phyloP scores from a whole-genome alignment of 2,113 vertebrate species.

The Bos javanicus region DNA sequence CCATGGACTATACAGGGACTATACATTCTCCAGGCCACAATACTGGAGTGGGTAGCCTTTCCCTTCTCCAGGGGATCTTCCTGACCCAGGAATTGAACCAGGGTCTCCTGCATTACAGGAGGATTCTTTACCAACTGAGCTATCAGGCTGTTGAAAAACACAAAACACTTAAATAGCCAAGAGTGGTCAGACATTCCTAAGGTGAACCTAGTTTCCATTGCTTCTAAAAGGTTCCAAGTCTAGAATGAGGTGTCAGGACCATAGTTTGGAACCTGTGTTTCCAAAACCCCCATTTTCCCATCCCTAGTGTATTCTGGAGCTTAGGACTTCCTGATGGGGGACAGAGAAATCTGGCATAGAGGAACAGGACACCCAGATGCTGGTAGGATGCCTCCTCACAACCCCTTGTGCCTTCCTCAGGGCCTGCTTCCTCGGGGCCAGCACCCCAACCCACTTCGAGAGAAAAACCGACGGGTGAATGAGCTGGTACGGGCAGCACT shows the following conservation, averaged over 20 bases:
- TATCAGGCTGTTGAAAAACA: not conserved
- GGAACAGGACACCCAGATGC: not conserved
- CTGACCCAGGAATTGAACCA: not conserved
- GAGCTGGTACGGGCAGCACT: slow-evolving; percentile 82
- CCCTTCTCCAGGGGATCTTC: not conserved
- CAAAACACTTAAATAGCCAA: not conserved
- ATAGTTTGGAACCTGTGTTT: not conserved
- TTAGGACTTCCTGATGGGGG: not conserved
- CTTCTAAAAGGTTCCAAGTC: not conserved
- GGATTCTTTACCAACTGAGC: not conserved
- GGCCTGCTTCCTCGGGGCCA: slow-evolving; percentile 90
- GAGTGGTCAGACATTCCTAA: not conserved
- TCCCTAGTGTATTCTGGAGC: not conserved
- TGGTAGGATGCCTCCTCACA: not conserved
- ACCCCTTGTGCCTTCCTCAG: slow-evolving; percentile 70
- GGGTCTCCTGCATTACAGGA: not conserved
- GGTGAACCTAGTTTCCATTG: not conserved
- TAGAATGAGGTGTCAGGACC: not conserved
- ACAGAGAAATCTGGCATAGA: not conserved
- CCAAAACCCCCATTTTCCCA: not conserved
- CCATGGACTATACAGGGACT: not conserved
- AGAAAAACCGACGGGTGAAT: slow-evolving; percentile 86
- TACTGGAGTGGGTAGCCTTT: not conserved
- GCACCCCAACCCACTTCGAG: slow-evolving; percentile 87
- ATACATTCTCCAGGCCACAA: not conserved